Evolutionary conservation across 1,140 invertebrate genomes (phyloP).

Genomic region (Pristionchus pacificus): DNA sequence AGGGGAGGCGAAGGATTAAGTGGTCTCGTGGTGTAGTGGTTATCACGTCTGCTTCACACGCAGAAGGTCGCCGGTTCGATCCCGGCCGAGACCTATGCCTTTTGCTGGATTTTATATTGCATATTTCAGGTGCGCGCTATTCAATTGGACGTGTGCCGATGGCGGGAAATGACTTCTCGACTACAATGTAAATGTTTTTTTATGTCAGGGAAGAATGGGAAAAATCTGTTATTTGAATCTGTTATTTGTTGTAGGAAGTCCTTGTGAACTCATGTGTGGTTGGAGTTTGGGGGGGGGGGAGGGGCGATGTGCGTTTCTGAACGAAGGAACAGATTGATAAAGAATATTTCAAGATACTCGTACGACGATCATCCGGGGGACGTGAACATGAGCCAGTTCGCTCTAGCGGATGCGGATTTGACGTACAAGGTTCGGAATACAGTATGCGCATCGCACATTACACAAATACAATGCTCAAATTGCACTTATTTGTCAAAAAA

Average conservation of each 20-base stretch:
- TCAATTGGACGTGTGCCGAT: constrained; percentile 74
- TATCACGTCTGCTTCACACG: constrained; percentile 44
- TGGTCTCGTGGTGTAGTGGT: constrained; percentile 40
- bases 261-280: too few species aligned
- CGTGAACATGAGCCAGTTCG: constrained; percentile 16
- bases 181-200: constrained; percentile 66
- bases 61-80: constrained; percentile 44
- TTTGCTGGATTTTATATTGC: too few species aligned
- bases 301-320: too few species aligned
- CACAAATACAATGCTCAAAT: neutral
- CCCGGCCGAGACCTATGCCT: constrained; percentile 29
- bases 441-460: neutral
- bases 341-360: constrained; percentile 22
- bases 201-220: too few species aligned
- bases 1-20: too few species aligned
- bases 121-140: constrained; percentile 68
- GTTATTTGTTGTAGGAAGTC: too few species aligned
- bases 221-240: too few species aligned
- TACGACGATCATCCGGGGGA: constrained; percentile 19
- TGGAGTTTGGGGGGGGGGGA: constrained; percentile 62
- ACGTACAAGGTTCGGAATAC: constrained; percentile 11
- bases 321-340: too few species aligned
- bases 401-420: constrained; percentile 15
- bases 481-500: too few species aligned
- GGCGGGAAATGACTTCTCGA: constrained; percentile 77